Base-by-base conservation (phyloP, 1,140 invertebrate genomes). In the Anoplolepis gracilipes region DNA sequence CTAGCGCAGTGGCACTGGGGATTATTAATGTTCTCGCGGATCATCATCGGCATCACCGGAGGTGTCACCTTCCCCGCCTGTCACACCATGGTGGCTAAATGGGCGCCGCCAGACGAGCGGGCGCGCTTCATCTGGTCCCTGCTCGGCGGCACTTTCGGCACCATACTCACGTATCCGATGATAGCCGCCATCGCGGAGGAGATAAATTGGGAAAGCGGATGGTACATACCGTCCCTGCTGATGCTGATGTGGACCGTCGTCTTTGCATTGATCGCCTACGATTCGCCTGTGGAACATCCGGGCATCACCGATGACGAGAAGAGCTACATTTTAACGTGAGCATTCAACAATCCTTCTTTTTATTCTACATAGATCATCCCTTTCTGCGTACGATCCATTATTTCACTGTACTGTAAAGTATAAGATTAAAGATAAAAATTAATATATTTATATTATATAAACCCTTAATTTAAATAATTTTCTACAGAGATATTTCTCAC, bases 231-330 rank as follows among this genome's bases (percentile, higher is more conserved):
- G 13, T 97, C 96, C 88, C 92, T 95, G 1, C 93, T 97, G 2
- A 96, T 96, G 49, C 25, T 96, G 0, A 28, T 96, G 1, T 97
- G 97, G 96, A 95, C 95, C 64, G 77, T 93, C 0, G 82, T 96
- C 0, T 97, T 97, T 97, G 96, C 95, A 91, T 87, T 96, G 22
- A 78, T 97, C 19, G 96, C 97, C 0, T 95, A 96, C 30, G 97
- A 97, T 90, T 95, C 96, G 4, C 98, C 98, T 0, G 94, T 95
- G 0, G 92, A 96, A 70, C 98, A 98, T 94, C 97, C 96, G 10
- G 95, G 96, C 0, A 99, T 99, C 76, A 96, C 95, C 2, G 94
- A 96, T 2, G 95, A 96, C 36, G 98, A 99, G 93, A 96, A 96
- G 70, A 94, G 96, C 1, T 98, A 97, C 88, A 98, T 99, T 62